Base-by-base conservation (phyloP, 2,888 invertebrate species). In the Anthrax anthrax region DNA sequence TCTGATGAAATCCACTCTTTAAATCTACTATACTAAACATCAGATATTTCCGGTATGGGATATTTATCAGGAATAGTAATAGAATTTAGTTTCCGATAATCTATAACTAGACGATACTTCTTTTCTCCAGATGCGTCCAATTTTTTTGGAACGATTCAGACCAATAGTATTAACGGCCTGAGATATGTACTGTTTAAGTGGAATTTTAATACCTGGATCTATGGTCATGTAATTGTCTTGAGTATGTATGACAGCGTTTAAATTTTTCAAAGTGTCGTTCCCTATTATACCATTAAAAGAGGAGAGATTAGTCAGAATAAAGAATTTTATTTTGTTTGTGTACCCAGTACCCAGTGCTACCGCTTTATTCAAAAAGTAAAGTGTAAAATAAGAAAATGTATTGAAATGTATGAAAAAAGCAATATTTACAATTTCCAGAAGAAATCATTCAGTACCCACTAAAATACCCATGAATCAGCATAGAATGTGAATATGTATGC, bases 61-160 rank as follows among this genome's bases (percentile, higher is more conserved):
- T 48, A 48, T 40, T 19, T 39, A 14, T 51, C 45, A 9, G 51
- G 27, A 9, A 51, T 47, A 3, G 45, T 51, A 3, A 48, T 14
- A 13, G 43, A 39, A n/a, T 49, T 51, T 6, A 51, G 27, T 39
- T 51, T 51, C 2, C 47, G 18, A 27, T 48, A 50, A 14, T 48
- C 50, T 5, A 50, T 44, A 12, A 50, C 48, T 36, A 44, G 43
- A 18, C 49, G 39, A 9, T 47, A 46, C 37, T 51, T 39, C n/a
- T 44, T 49, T 14, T 43, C 19, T 13, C 44, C 47, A 3, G 47
- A 27, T 12, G 51, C 42, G 17, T 49, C 47, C 13, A 36, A 17
- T 37, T 49, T 51, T 27, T 50, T 50, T 2, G 45, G 46, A 1
- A 50, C 47, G 37, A 43, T 17, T 46, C 13, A 44, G 13, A 13